phyloP scores from a whole-genome alignment of 2,888 invertebrate genomes.

The Drosophila colorata region DNA sequence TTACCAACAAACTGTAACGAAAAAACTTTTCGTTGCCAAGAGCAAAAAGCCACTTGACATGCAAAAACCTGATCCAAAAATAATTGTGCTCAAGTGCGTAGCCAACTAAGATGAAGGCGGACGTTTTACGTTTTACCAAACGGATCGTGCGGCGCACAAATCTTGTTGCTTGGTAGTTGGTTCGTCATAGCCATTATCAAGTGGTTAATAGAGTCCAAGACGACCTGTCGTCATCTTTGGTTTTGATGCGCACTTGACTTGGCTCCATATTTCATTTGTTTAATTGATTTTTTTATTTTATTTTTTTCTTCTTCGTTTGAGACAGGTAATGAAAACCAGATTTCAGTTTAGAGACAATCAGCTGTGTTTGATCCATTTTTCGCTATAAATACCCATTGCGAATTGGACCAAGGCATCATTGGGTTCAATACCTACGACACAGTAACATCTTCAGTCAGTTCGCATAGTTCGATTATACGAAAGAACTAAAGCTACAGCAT shows the following conservation, averaged over 20 bases:
- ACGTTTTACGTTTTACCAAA: conserved; percentile 26
- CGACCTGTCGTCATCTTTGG: conserved; percentile 32
- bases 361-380: conserved; percentile 32
- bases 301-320: conserved; percentile 12
- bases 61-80: conserved; percentile 67
- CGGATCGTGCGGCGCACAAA: conserved; percentile 24
- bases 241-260: conserved; percentile 65
- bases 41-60: conserved; percentile 49
- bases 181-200: conserved; percentile 49
- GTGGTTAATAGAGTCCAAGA: conserved; percentile 67
- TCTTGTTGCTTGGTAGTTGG: conserved; percentile 22
- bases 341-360: conserved; percentile 17
- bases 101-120: conserved; percentile 59
- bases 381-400: conserved; percentile 75
- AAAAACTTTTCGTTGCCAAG: conserved; percentile 18
- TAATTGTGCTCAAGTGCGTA: conserved; percentile 59
- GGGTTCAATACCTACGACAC: conserved; percentile 73
- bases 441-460: conserved; percentile 67
- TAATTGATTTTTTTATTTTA: conserved; percentile 14
- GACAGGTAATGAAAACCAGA: conserved; percentile 57
- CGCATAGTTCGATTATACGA: conserved; percentile 36
- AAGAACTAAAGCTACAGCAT: conserved; percentile 58
- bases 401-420: conserved; percentile 74
- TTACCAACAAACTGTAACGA: conserved; percentile 30
- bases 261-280: conserved; percentile 32